Base-by-base conservation (phyloP, 2,797 vertebrate species). In the Takifugu ocellatus region DNA sequence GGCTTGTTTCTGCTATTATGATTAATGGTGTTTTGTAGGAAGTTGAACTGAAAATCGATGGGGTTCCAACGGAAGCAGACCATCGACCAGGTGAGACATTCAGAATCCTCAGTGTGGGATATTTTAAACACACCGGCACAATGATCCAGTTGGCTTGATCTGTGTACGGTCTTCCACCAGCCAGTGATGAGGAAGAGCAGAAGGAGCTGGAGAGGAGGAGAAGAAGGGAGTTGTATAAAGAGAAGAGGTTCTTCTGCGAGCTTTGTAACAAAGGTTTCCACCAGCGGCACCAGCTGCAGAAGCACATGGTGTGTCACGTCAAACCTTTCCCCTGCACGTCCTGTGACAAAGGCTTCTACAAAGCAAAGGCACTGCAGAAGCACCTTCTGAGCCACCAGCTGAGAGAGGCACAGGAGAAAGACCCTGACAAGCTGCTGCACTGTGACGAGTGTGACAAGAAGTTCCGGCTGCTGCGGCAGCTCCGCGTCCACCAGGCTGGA, bases 211-310 rank as follows among this genome's bases (percentile, higher is more conserved):
- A 81, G 67, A 49, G 79, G 33, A 58, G 42, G 58, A 54, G 78
- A 51, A 63, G 84, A 33, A 52, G 86, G 27, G 82, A 86, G 61
- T 72, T 75, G 15, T 88, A 87, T 68, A 87, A 84, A 25, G 67
- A 86, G 21, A 87, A 88, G 62, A 49, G 86, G 0, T 87, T 86
- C 50, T 88, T 88, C 78, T 88, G 87, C 1, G 75, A 86, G 45
- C 77, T 79, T 0, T 88, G 87, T 14, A 54, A 63, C 51, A 83
- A 82, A 57, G 83, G 87, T 0, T 88, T 86, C 70, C 84, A 85
- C 7, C 85, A 87, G 77, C 48, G 65, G 0, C 77, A 84, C 68
- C 85, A 88, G 78, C 78, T 88, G 47, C 68, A 51, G 59, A 87
- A 86, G 25, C 87, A 88, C 16, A 51, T 53, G 2, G 51, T 70